These are phyloP conservation scores for Cricetomys ansorgei DNA, from an alignment of 2,113 vertebrate species.

Conservation along the genomic window DNA sequence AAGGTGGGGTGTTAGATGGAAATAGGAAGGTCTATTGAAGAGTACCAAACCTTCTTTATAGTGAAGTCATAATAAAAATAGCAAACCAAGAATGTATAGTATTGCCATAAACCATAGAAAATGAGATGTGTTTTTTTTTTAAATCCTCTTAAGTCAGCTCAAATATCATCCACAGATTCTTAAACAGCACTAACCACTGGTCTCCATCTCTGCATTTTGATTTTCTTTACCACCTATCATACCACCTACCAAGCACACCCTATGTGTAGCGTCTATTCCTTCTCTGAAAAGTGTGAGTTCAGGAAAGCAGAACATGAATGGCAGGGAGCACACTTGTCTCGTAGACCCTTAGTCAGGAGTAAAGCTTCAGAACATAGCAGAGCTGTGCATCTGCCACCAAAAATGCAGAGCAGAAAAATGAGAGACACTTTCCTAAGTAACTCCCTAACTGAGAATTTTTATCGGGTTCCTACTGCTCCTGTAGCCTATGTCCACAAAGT, in stretches of 20 bases:
- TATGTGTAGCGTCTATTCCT: not conserved
- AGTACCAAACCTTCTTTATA: not conserved
- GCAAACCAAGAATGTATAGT: not conserved
- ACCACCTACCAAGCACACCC: not conserved
- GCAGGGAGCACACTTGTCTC: not conserved
- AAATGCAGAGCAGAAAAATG: not conserved
- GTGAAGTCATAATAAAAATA: not conserved
- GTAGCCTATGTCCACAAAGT: not conserved
- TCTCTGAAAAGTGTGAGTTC: not conserved
- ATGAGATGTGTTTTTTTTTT: not conserved
- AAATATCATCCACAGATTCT: not conserved
- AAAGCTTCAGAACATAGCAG: not conserved
- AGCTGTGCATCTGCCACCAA: not conserved
- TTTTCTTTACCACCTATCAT: not conserved
- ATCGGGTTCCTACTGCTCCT: not conserved
- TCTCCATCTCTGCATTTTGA: not conserved
- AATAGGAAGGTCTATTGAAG: not conserved
- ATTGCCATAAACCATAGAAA: not conserved
- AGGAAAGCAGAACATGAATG: not conserved
- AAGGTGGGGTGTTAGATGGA: not conserved
- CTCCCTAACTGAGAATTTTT: not conserved
- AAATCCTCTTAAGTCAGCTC: not conserved
- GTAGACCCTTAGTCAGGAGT: not conserved
- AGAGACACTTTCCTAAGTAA: not conserved
- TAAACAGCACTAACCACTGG: not conserved